These are phyloP conservation scores for Siderastrea radians DNA, from an alignment of 92 coral and sea anemone species.

Conservation along the genomic window DNA sequence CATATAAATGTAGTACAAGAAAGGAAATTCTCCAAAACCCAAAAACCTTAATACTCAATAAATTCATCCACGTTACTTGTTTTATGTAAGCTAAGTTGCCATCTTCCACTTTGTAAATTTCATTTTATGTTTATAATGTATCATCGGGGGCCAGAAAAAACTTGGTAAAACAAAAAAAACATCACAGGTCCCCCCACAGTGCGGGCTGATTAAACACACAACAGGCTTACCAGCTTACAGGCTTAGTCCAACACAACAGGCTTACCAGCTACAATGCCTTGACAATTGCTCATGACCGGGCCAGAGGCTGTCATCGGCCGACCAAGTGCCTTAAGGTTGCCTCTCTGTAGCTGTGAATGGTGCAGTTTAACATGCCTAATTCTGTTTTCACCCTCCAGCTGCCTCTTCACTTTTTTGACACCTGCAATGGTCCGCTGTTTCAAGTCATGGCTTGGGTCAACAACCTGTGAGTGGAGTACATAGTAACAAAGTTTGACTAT, in stretches of 20 bases:
- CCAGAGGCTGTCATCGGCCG: conserved; percentile 88
- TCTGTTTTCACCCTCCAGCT: conserved; percentile 47
- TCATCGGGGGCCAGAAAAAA: too few relatives aligned
- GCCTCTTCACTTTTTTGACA: conserved; percentile 62
- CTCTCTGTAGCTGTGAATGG: conserved; percentile 48
- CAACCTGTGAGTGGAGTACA: conserved; percentile 51
- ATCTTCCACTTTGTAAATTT: too few relatives aligned
- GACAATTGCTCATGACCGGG: conserved; percentile 77
- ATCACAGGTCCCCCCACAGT: too few relatives aligned
- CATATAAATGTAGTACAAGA: too few relatives aligned
- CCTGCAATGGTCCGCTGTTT: conserved; percentile 77
- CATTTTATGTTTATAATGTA: too few relatives aligned
- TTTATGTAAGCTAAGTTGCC: too few relatives aligned
- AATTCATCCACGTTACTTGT: too few relatives aligned
- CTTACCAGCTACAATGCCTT: conserved; percentile 82
- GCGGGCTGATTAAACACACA: too few relatives aligned
- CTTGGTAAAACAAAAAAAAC: too few relatives aligned
- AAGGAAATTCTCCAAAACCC: too few relatives aligned
- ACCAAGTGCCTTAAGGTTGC: conserved; percentile 75
- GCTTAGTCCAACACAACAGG: background rate
- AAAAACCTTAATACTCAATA: too few relatives aligned
- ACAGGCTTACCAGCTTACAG: too few relatives aligned
- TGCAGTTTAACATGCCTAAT: conserved; percentile 41
- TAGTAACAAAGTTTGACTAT: background rate
- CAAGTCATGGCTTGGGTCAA: conserved; percentile 84